Base-by-base conservation (phyloP, 2,888 invertebrate species). In the Tachina lurida region DNA sequence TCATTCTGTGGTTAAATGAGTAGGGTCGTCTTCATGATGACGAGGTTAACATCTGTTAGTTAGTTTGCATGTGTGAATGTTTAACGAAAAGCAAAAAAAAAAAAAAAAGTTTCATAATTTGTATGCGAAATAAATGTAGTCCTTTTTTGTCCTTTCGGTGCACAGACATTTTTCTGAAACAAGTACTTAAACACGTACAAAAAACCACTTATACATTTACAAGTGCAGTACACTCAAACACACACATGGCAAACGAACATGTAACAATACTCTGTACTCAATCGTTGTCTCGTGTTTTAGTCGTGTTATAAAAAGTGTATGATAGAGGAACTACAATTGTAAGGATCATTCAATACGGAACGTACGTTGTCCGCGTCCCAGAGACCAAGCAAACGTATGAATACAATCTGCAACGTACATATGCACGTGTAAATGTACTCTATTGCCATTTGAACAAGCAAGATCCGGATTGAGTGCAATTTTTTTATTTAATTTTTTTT, bases 181-280 rank as follows among this genome's bases (percentile, higher is more conserved):
- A 71, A 56, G 79, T 77, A 86, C 86, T 86, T 86, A 80, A 86
- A 86, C 86, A 86, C 86, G 86, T 86, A 80, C 83, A 54, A 68
- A 76, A 79, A 86, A 83, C 86, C 86, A 86, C 86, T 86, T 86
- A 73, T 80, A 60, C 60, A 47, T 65, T 47, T 62, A 76, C 15
- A 70, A 10, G 19, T 54, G 60, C 45, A 54, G 41, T 19, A 49
- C 10, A 47, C 52, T 49, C 19, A 31, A 17, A 67, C 31, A 67
- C 12, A 19, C 41, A 41, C 52, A 58, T 77, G 13, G 1, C 52
- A 45, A n/a, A 19, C n/a, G 49, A 15, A 54, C 45, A 71, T 52
- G 52, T 60, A 45, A 75, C 60, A 75, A 70, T 73, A 82, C 63
- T 68, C 63, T 70, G 7, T 31, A 71, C 75, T 67, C 74, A 85